Evolutionary conservation across 2,113 vertebrate genomes (phyloP).

Genomic region (Rhombomys opimus): DNA sequence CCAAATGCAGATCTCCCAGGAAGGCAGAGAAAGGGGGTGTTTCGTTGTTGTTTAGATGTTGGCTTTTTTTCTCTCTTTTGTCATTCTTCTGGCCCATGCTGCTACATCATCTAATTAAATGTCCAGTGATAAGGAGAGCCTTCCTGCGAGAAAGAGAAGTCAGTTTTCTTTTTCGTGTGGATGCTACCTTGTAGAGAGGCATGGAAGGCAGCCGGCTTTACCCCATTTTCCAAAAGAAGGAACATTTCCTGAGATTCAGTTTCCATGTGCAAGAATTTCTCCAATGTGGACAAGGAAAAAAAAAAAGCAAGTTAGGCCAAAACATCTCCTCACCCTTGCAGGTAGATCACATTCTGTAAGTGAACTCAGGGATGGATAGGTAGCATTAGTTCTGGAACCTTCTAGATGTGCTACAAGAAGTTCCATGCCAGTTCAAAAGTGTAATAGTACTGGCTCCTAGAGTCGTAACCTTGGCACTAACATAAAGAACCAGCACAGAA

Average conservation of each 20-base stretch:
- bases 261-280: background rate
- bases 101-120: background rate
- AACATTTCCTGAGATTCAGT: background rate
- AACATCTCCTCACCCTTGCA: background rate
- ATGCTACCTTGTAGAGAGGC: background rate
- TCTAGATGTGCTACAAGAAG: background rate
- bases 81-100: background rate
- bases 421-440: background rate
- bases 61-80: background rate
- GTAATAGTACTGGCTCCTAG: background rate
- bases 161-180: background rate
- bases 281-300: background rate
- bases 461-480: background rate
- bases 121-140: background rate
- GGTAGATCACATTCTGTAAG: background rate
- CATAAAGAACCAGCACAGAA: background rate
- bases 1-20: background rate
- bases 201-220: background rate
- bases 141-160: background rate
- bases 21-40: background rate
- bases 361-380: background rate
- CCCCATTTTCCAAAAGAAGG: background rate
- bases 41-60: background rate
- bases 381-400: slow-evolving; percentile 8
- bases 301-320: background rate